Evolutionary conservation across 2,797 vertebrate species (phyloP), one percentile per base, ranked within the genome.

Genomic region (Cynopterus sphinx): DNA sequence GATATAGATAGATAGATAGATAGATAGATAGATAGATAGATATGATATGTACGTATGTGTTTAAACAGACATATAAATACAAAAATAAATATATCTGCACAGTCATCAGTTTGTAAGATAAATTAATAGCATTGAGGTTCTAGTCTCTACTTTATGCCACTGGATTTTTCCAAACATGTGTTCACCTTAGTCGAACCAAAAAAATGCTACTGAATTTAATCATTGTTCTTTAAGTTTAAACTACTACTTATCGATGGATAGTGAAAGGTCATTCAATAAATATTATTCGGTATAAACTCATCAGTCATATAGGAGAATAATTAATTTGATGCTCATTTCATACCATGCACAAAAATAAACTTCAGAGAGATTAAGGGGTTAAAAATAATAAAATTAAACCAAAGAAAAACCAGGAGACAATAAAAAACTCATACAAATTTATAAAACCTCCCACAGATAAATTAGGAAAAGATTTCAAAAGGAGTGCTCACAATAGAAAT

Each of bases 191-290:
- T 78, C 49, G 26, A 43, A 63, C 61, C 59, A 22, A 63, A n/a
- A 53, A 68, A 63, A 51, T 79, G 15, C n/a, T 82, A 61, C 51
- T 63, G 49, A 46, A 70, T 91, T 91, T 79, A 53, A 75, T 70
- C 81, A 16, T 88, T 91, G 9, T 59, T 71, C 49, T 85, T 87
- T 96, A 63, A 55, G 39, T 77, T 61, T 51, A 59, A 96, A 77
- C 22, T 93, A 77, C 57, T 46, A 16, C 41, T 63, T 68, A 31
- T 49, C 11, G 75, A 43, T 75, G 28, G 46, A 39, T 82, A 91
- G 73, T 88, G 13, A 79, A 85, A 59, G 2, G 39, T 55, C n/a
- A 84, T 4, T 78, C 11, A 63, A 36, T 63, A 78, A 93, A 59
- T 93, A 51, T 53, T 75, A 51, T 79, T 93, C 86, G 39, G 17